A percentile compares a stretch with the other conserved stretches of the same genome.
phyloP scores from a whole-genome alignment of 2,888 invertebrate species.

The Noctuana brunneofusca region DNA sequence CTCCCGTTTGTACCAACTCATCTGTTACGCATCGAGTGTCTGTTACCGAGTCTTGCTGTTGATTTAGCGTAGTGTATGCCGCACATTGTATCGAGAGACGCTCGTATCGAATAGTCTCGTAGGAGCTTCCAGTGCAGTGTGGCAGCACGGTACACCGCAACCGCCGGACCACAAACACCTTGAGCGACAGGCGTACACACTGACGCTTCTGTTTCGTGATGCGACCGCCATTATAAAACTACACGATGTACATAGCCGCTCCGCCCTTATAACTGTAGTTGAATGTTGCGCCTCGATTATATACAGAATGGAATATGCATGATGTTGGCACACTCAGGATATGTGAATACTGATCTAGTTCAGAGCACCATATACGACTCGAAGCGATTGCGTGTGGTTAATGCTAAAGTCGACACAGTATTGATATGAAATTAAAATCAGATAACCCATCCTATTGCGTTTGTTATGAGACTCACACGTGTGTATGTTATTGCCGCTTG shows the following conservation, averaged over 20 bases:
- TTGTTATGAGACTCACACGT: constrained; percentile 22
- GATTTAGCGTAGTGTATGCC: constrained; percentile 79
- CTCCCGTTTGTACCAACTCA: constrained; percentile 72
- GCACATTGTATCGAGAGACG: constrained; percentile 68
- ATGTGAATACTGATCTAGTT: constrained; percentile 68
- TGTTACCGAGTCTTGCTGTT: constrained; percentile 77
- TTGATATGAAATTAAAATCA: constrained; percentile 16
- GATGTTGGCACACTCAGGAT: constrained; percentile 68
- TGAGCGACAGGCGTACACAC: constrained; percentile 76
- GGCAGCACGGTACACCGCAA: constrained; percentile 69
- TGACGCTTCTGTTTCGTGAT: constrained; percentile 70
- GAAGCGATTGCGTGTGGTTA: constrained; percentile 54
- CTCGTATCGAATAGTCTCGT: constrained; percentile 68
- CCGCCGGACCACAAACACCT: constrained; percentile 63
- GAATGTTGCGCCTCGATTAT: constrained; percentile 59
- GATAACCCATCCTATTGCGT: constrained; percentile 12
- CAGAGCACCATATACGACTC: constrained; percentile 63
- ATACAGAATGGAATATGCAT: constrained; percentile 68
- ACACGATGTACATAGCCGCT: constrained; percentile 76
- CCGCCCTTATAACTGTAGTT: constrained; percentile 66
- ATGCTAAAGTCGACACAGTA: constrained; percentile 28
- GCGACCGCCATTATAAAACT: constrained; percentile 51
- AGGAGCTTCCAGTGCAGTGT: constrained; percentile 76
- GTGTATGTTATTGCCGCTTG: constrained; percentile 30
- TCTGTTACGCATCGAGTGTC: constrained; percentile 77